Conservation (phyloP, 1,140 invertebrate genomes). For the Cotesia vestalis region DNA sequence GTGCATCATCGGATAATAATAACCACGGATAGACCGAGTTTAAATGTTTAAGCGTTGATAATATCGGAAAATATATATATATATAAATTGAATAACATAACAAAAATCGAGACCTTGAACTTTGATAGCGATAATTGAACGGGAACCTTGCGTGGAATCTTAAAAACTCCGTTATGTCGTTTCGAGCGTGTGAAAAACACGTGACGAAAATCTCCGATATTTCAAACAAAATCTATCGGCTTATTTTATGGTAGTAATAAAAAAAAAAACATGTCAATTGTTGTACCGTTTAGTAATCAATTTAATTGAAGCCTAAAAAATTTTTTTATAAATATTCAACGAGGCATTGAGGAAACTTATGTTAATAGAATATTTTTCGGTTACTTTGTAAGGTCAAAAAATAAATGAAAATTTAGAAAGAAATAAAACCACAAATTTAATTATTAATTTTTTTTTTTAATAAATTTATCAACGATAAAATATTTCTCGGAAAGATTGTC, state of each 20-base stretch:
- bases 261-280: no score
- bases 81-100: not conserved
- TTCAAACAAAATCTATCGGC: conserved; percentile 2
- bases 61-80: not conserved
- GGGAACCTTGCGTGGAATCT: conserved; percentile 34
- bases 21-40: no score
- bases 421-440: no score
- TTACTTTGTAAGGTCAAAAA: no score
- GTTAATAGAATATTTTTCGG: no score
- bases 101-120: conserved; percentile 32
- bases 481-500: no score
- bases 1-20: no score
- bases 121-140: conserved; percentile 35
- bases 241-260: not conserved
- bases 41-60: no score
- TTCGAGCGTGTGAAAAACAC: conserved; percentile 18
- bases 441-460: no score
- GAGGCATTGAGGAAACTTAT: not conserved
- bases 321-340: not conserved
- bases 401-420: no score
- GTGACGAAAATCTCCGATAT: conserved; percentile 33
- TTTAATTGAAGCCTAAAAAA: not conserved
- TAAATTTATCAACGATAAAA: no score
- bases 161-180: conserved; percentile 36
- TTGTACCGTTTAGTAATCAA: not conserved